phyloP scores from a whole-genome alignment of 1,140 invertebrate genomes.

The Ptiloglossa arizonensis region DNA sequence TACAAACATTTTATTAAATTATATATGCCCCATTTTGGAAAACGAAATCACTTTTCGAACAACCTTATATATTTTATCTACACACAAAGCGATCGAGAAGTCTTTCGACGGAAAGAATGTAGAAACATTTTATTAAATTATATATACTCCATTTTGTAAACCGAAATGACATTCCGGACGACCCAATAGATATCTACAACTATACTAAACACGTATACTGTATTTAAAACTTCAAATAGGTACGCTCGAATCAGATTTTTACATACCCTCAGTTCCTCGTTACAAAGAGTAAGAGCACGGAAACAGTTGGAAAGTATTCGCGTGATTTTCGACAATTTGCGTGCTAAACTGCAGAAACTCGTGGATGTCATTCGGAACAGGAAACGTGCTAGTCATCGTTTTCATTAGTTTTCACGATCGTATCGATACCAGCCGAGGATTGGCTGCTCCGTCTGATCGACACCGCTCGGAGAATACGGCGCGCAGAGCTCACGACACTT shows the following conservation, averaged over 20 bases:
- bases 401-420: constrained; percentile 1
- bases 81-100: no score
- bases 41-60: no score
- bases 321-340: constrained; percentile 4
- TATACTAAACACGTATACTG: no score
- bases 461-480: no score
- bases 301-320: neutral
- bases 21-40: no score
- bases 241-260: neutral
- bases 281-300: neutral
- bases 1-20: no score
- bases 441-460: neutral
- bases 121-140: no score
- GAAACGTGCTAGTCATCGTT: neutral
- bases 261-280: neutral
- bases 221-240: neutral
- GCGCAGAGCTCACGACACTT: neutral
- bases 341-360: neutral
- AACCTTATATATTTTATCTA: no score
- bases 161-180: no score
- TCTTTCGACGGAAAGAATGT: no score
- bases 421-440: neutral
- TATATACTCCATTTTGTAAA: no score
- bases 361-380: neutral
- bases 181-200: no score